A percentile compares a stretch with the other conserved stretches of the same genome.
These are phyloP conservation scores for Notarius lentiginosus DNA, from an alignment of 2,113 vertebrate species.

Conservation along the genomic window DNA sequence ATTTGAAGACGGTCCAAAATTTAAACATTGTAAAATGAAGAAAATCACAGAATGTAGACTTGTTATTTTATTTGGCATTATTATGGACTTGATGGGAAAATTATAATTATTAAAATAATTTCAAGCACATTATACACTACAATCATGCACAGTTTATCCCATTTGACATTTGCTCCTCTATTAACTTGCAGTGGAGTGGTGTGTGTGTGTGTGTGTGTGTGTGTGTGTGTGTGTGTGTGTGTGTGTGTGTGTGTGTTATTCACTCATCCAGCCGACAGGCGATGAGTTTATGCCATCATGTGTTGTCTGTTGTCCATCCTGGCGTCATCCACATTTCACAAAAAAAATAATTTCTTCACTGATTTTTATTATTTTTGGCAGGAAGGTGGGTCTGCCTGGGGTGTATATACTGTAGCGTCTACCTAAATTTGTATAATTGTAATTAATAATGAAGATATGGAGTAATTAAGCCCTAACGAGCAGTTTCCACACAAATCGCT, in stretches of 20 bases:
- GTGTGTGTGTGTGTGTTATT: not conserved
- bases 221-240: constrained; percentile 14
- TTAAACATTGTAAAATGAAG: not conserved
- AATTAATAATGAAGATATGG: too few relatives aligned
- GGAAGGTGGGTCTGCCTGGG: too few relatives aligned
- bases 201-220: constrained; percentile 1
- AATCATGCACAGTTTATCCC: constrained; percentile 2
- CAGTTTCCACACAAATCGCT: too few relatives aligned
- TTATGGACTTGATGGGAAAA: not conserved
- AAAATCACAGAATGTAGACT: not conserved
- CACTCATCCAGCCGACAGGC: too few relatives aligned
- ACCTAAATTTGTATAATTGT: too few relatives aligned
- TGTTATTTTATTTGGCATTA: not conserved
- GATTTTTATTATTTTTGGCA: too few relatives aligned
- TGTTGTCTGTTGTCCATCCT: too few relatives aligned
- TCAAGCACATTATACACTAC: not conserved
- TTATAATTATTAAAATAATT: constrained; percentile 19
- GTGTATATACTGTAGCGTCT: too few relatives aligned
- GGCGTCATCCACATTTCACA: too few relatives aligned
- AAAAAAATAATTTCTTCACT: too few relatives aligned
- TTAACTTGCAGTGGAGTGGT: not conserved
- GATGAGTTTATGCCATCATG: too few relatives aligned
- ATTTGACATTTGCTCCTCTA: not conserved
- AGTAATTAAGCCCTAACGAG: too few relatives aligned
- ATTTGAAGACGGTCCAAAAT: not conserved